Base-by-base conservation (phyloP, 2,888 invertebrate genomes). In the Callyntrura sp. region DNA sequence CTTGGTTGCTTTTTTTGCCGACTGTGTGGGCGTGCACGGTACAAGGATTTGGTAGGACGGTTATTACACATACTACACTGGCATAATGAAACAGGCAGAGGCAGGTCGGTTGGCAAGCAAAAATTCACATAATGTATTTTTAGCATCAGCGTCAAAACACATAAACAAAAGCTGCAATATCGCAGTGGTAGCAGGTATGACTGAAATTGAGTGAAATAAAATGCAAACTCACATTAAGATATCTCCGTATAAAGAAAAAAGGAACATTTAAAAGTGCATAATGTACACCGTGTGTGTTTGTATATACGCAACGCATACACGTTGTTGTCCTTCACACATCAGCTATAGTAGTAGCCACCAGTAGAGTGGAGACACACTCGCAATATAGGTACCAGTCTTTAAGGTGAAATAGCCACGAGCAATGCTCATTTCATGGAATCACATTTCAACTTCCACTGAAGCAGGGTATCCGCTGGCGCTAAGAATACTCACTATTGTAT, bases 371-470 rank as follows among this genome's bases (percentile, higher is more conserved):
- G 65, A 68, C 20, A 73, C 43, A 73, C 60, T 60, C 70, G 45
- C n/a, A n/a, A n/a, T n/a, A 70, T 43, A 83, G 35, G 43, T 17
- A 17, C 57, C 70, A 43, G 85, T 60, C 76, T 84, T n/a, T 73
- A 43, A 60, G 76, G 85, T 76, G 85, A 85, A 85, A 85, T 76
- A 23, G 60, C 85, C 78, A 62, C 48, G 45, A 55, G 79, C 68
- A 79, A 45, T 79, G 86, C 86, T 86, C 79, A 86, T 79, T 86
- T 86, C 86, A 68, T 68, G 68, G 86, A 86, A 86, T 86, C 79
- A 68, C 51, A 86, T 79, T 73, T 62, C 79, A 55, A 43, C 68
- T 35, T 35, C 35, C 2, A 35, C 3, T 4, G 35, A 35, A 35
- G 35, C 35, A 35, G 2, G 2, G 35, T 35, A 35, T 35, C 35